Evolutionary conservation across 1,140 invertebrate species (phyloP), one percentile per base, ranked within the genome.

Genomic region (Heliconius himera): DNA sequence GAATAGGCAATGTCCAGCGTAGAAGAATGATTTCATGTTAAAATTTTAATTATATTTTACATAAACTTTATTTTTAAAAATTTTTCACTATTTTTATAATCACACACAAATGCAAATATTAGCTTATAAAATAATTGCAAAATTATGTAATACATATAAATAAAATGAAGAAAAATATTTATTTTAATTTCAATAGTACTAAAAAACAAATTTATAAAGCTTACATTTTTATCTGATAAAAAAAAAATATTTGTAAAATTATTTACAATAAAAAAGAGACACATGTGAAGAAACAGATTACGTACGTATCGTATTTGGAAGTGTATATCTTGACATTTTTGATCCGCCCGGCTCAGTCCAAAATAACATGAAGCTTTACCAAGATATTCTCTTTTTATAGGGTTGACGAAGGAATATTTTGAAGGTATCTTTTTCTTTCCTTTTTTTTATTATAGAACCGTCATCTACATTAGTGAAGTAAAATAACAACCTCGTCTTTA

Each of bases 291-390:
- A 22, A 66, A 26, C 60, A 66, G 26, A 66, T 66, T 66, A 66
- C 11, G 60, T 26, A 66, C 60, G 13, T 66, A 66, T 66, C 54
- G 29, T 75, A 75, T 75, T 75, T 51, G 60, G 54, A 75, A 60
- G 54, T 73, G 72, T 46, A 49, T 38, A 49, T 75, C 54, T 66
- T 41, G 74, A 75, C 54, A 75, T 75, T 66, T 75, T 75, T 75
- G 54, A 60, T 60, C 54, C 74, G 0, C 33, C 54, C 54, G 54
- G 74, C 74, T 75, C 74, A 60, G 54, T 22, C 20, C 22, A 38
- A 66, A 75, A 75, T 75, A 74, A 66, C 60, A 66, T 54, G 26
- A 36, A 56, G 73, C 51, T 54, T 60, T 74, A 74, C 46, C 26
- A 56, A 54, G 46, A 49, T 13, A 54, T 36, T 75, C n/a, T 41